phyloP scores from a whole-genome alignment of 2,888 invertebrate genomes.

The Oligia fasciuncula region DNA sequence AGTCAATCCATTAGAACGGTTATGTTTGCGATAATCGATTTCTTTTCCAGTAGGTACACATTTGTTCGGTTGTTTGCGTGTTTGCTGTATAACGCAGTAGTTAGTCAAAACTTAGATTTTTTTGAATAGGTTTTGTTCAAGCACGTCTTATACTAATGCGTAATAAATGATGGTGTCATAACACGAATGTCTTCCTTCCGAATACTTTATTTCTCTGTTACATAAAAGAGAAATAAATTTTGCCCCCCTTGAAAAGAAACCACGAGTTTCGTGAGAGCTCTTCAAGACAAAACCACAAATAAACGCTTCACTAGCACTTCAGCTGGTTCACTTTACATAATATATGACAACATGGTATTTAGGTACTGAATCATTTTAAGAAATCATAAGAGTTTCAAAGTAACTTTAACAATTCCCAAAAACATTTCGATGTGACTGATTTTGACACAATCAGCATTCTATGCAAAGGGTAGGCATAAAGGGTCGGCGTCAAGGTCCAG shows the following conservation, averaged over 20 bases:
- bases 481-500: too few relatives aligned
- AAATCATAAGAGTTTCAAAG: too few relatives aligned
- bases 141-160: neutral
- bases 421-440: neutral
- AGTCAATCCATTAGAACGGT: slow-evolving; percentile 28
- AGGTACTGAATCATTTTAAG: too few relatives aligned
- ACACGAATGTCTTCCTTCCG: neutral
- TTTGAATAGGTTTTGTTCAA: neutral
- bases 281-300: slow-evolving; percentile 4
- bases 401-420: too few relatives aligned
- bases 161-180: neutral
- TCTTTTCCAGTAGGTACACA: slow-evolving; percentile 18
- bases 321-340: too few relatives aligned
- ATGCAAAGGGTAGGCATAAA: neutral
- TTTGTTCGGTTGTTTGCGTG: slow-evolving; percentile 4
- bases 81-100: slow-evolving; percentile 13
- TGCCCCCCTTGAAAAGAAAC: neutral
- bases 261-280: slow-evolving; percentile 4
- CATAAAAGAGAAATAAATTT: neutral
- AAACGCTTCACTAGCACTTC: neutral
- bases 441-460: neutral
- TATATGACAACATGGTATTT: too few relatives aligned
- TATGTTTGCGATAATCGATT: slow-evolving; percentile 32
- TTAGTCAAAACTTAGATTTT: neutral
- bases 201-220: slow-evolving; percentile 14